A percentile compares a stretch with the other conserved stretches of the same genome.
phyloP scores from a whole-genome alignment of 1,140 invertebrate genomes.

The Eubasilissa regina region DNA sequence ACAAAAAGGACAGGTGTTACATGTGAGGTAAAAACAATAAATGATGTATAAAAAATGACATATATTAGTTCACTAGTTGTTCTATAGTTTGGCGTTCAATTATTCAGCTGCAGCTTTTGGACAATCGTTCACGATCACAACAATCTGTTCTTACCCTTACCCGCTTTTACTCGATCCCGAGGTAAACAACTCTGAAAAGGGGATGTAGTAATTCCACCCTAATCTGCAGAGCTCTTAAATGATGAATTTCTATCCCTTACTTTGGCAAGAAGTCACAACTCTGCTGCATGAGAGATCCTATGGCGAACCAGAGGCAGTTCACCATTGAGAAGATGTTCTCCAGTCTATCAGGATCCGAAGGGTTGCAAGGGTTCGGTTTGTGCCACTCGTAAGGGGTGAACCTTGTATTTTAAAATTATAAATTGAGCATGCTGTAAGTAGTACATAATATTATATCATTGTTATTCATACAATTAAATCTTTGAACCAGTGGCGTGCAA shows the following conservation, averaged over 20 bases:
- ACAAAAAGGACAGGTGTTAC: constrained; percentile 40
- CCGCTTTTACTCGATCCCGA: neutral
- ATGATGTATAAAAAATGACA: constrained; percentile 8
- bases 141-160: neutral
- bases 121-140: too few relatives aligned
- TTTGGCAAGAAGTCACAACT: constrained; percentile 92
- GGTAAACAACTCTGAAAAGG: neutral
- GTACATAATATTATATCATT: too few relatives aligned
- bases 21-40: constrained; percentile 37
- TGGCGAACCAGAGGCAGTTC: constrained; percentile 97
- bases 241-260: constrained; percentile 74
- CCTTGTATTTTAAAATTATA: constrained; percentile 67
- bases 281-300: constrained; percentile 94
- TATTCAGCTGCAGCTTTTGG: too few relatives aligned
- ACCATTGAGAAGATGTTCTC: constrained; percentile 94
- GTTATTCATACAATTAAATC: too few relatives aligned
- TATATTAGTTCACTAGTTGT: neutral
- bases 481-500: too few relatives aligned
- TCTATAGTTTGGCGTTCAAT: too few relatives aligned
- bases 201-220: neutral
- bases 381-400: constrained; percentile 96
- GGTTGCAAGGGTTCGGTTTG: constrained; percentile 87
- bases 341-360: constrained; percentile 77
- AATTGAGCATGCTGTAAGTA: neutral
- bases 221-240: neutral